Evolutionary conservation across 2,888 invertebrate genomes (phyloP).

Genomic region (Ernsta delagoae): DNA sequence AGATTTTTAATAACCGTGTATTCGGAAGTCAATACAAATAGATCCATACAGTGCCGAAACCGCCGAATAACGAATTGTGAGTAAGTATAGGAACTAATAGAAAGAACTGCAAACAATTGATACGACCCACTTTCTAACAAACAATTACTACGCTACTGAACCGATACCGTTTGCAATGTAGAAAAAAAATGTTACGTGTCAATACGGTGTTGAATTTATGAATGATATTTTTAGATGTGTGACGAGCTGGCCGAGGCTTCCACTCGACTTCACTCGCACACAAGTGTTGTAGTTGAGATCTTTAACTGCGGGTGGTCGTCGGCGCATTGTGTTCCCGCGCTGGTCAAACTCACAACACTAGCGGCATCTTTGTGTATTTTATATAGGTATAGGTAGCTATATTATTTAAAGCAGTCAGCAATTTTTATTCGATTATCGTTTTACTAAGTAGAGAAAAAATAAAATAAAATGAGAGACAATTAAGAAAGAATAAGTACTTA

Average conservation of each 20-base stretch:
- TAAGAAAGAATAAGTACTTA: too few species aligned
- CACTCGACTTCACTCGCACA: constrained; percentile 66
- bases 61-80: constrained; percentile 53
- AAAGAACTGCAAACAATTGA: constrained; percentile 63
- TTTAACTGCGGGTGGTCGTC: constrained; percentile 76
- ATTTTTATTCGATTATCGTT: too few species aligned
- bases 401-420: too few species aligned
- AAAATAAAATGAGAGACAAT: too few species aligned
- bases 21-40: constrained; percentile 41
- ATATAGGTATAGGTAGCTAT: too few species aligned
- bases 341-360: constrained; percentile 59
- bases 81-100: constrained; percentile 44
- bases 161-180: constrained; percentile 52
- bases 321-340: constrained; percentile 10
- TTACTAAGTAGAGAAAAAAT: too few species aligned
- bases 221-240: constrained; percentile 68
- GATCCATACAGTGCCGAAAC: constrained; percentile 38
- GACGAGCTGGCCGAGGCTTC: constrained; percentile 52
- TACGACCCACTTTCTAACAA: constrained; percentile 60
- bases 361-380: constrained; percentile 39
- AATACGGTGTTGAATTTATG: constrained; percentile 54
- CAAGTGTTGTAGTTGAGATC: constrained; percentile 51
- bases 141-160: constrained; percentile 58
- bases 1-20: constrained; percentile 48
- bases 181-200: constrained; percentile 47